phyloP scores from a whole-genome alignment of 2,888 invertebrate genomes.

The Piscicola geometra region DNA sequence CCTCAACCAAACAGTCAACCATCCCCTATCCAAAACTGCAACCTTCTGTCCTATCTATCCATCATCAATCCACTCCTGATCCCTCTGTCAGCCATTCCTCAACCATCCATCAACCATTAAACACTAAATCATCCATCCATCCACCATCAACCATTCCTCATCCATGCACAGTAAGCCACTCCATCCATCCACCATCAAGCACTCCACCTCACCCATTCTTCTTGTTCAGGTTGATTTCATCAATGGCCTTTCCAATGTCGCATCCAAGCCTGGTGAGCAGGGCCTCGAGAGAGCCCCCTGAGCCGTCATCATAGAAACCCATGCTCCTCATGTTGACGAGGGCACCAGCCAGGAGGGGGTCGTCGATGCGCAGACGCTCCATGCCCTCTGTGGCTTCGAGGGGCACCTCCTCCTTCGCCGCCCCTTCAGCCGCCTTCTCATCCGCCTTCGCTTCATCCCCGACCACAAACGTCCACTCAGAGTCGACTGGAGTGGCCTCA shows the following conservation, averaged over 20 bases:
- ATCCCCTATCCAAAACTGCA: too few species aligned
- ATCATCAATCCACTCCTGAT: too few species aligned
- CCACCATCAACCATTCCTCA: too few species aligned
- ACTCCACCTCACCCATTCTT: too few species aligned
- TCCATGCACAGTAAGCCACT: too few species aligned
- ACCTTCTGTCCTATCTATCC: too few species aligned
- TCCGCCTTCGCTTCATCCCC: background rate
- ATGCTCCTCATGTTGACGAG: conserved; percentile 22
- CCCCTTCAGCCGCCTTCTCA: background rate
- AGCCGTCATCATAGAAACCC: conserved; percentile 32
- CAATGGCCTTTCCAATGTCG: conserved; percentile 27
- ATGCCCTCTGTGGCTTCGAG: background rate
- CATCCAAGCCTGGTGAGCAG: conserved; percentile 20
- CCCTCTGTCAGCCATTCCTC: too few species aligned
- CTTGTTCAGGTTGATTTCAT: conserved; percentile 21
- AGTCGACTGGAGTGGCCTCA: background rate
- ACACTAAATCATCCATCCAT: too few species aligned
- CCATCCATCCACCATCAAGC: too few species aligned
- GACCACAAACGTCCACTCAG: conserved; percentile 27
- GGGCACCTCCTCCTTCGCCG: background rate
- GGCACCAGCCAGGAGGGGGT: conserved; percentile 1
- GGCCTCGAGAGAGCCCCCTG: conserved; percentile 14
- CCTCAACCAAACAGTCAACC: too few species aligned
- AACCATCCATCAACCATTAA: too few species aligned
- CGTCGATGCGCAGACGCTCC: background rate